These are phyloP conservation scores for Eufriesea mexicana DNA, from an alignment of 1,140 invertebrate genomes.

Conservation along the genomic window DNA sequence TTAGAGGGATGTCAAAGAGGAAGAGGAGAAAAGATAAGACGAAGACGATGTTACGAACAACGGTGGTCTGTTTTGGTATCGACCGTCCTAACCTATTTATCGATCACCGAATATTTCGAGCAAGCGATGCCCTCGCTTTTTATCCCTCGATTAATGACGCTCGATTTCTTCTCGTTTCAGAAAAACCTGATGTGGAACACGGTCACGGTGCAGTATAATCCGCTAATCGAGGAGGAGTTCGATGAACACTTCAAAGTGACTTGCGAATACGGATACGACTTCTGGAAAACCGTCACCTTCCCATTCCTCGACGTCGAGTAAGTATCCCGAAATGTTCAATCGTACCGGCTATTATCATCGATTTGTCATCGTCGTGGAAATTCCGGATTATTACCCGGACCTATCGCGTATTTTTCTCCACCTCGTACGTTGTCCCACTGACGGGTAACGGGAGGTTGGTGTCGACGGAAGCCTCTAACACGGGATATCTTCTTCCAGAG, in stretches of 20 bases:
- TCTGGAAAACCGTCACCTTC: conserved; percentile 98
- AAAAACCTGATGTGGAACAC: conserved; percentile 99
- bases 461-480: conserved; percentile 37
- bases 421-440: background rate
- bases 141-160: background rate
- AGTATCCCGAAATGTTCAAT: conserved; percentile 80
- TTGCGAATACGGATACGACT: conserved; percentile 97
- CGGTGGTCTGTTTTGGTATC: too few species aligned
- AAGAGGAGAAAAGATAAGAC: too few species aligned
- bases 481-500: conserved; percentile 83
- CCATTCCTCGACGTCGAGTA: conserved; percentile 97
- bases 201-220: conserved; percentile 96
- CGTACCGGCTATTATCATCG: background rate
- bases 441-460: conserved; percentile 53
- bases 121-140: background rate
- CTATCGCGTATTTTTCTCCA: background rate
- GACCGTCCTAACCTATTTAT: background rate
- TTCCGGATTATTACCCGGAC: background rate
- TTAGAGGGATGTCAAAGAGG: background rate
- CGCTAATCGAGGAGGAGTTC: conserved; percentile 95
- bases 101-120: background rate
- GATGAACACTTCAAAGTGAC: conserved; percentile 98
- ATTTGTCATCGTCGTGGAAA: background rate
- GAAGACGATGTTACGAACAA: background rate
- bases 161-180: conserved; percentile 78